A percentile compares a stretch with the other conserved stretches of the same genome.
Evolutionary conservation across 2,113 vertebrate species (phyloP).

Genomic region (Mastomys natalensis): DNA sequence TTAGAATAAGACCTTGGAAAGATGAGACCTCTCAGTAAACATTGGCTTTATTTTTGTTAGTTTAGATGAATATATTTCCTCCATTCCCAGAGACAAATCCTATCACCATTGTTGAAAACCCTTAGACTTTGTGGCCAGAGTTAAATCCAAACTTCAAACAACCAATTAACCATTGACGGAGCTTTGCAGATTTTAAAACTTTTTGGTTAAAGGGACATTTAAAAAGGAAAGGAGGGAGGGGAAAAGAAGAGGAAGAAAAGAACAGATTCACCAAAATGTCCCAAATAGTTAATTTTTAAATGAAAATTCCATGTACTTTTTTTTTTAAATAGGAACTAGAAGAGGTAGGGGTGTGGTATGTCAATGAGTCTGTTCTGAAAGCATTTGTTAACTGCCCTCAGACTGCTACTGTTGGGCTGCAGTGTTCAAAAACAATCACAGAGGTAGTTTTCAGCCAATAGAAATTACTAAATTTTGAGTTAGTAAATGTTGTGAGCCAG

Average conservation of each 20-base stretch:
- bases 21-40: neutral
- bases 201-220: neutral
- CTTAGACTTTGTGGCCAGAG: neutral
- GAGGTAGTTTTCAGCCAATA: neutral
- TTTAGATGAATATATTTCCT: neutral
- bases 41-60: neutral
- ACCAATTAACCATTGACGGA: neutral
- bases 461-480: neutral
- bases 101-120: neutral
- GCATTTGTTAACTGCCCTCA: neutral
- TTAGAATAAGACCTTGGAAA: neutral
- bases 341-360: neutral
- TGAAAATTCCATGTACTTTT: conserved; percentile 29
- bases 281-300: neutral
- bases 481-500: neutral
- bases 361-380: neutral
- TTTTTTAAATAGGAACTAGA: conserved; percentile 4
- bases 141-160: neutral
- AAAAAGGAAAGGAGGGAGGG: neutral
- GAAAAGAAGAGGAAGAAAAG: neutral
- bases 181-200: neutral
- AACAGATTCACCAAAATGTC: neutral
- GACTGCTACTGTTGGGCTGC: neutral
- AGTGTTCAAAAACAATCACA: neutral
- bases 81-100: conserved; percentile 24